Evolutionary conservation across 1,140 invertebrate genomes (phyloP).

Genomic region (Magallana angulata): DNA sequence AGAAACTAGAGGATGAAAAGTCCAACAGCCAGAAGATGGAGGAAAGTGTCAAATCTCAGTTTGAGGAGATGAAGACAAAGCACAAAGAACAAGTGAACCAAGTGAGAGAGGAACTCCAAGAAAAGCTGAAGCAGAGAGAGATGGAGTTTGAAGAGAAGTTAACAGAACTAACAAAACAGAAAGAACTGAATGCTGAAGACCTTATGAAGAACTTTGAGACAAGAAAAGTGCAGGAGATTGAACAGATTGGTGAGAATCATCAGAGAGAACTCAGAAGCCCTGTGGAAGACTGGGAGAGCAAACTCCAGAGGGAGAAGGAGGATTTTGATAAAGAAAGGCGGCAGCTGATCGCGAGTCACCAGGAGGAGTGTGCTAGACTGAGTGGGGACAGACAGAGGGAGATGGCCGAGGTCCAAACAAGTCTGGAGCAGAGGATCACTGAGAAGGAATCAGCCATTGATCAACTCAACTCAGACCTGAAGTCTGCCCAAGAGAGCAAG

Average conservation of each 20-base stretch:
- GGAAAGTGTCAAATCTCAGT: slow-evolving; percentile 68
- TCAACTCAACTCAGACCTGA: slow-evolving; percentile 38
- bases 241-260: slow-evolving; percentile 63
- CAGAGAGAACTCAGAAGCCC: slow-evolving; percentile 49
- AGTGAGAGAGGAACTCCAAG: slow-evolving; percentile 73
- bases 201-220: slow-evolving; percentile 64
- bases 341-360: neutral
- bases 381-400: slow-evolving; percentile 58
- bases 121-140: slow-evolving; percentile 73
- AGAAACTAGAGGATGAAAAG: slow-evolving; percentile 51
- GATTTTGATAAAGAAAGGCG: slow-evolving; percentile 51
- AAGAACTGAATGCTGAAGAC: slow-evolving; percentile 68
- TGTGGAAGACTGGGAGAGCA: slow-evolving; percentile 53
- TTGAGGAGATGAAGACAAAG: slow-evolving; percentile 69
- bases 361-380: slow-evolving; percentile 60
- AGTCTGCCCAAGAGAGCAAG: slow-evolving; percentile 21
- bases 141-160: slow-evolving; percentile 68
- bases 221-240: slow-evolving; percentile 64
- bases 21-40: slow-evolving; percentile 42
- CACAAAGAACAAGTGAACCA: slow-evolving; percentile 70
- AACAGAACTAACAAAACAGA: slow-evolving; percentile 65
- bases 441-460: slow-evolving; percentile 60
- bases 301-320: slow-evolving; percentile 53
- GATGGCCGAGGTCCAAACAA: slow-evolving; percentile 41
- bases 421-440: slow-evolving; percentile 14